phyloP scores from a whole-genome alignment of 2,113 vertebrate species.

The Mus pahari region DNA sequence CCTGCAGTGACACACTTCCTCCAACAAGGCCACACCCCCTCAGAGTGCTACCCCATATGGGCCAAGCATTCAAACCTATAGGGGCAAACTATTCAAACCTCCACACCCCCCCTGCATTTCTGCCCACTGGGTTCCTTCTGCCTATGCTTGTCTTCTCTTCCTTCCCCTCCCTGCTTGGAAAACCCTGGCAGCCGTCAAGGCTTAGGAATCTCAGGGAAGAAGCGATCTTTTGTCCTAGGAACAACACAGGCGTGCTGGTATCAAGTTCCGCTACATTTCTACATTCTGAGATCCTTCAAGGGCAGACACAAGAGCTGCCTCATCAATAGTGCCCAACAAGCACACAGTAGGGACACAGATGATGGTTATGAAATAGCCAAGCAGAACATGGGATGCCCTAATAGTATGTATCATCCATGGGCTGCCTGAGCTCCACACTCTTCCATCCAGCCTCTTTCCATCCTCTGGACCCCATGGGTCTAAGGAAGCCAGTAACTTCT shows the following conservation, averaged over 20 bases:
- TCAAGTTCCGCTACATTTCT: background rate
- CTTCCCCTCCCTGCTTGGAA: background rate
- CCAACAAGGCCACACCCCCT: no score
- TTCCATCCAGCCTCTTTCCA: background rate
- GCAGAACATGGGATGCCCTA: background rate
- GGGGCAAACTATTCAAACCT: no score
- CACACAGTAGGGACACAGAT: background rate
- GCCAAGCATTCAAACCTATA: no score
- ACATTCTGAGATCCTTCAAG: accelerated
- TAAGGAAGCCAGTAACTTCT: background rate
- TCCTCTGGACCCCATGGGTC: background rate
- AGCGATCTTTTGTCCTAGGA: background rate
- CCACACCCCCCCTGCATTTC: background rate
- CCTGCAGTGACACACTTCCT: no score
- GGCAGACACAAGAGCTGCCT: background rate
- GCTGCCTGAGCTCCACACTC: background rate
- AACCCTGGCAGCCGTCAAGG: background rate
- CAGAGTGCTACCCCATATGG: no score
- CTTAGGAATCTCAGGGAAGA: background rate
- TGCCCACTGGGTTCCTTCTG: background rate
- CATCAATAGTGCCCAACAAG: background rate
- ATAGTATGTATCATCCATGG: no score
- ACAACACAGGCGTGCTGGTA: no score
- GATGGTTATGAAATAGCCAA: background rate
- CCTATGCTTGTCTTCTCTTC: background rate